phyloP scores from a whole-genome alignment of 2,113 vertebrate genomes.

The Trachemys scripta region DNA sequence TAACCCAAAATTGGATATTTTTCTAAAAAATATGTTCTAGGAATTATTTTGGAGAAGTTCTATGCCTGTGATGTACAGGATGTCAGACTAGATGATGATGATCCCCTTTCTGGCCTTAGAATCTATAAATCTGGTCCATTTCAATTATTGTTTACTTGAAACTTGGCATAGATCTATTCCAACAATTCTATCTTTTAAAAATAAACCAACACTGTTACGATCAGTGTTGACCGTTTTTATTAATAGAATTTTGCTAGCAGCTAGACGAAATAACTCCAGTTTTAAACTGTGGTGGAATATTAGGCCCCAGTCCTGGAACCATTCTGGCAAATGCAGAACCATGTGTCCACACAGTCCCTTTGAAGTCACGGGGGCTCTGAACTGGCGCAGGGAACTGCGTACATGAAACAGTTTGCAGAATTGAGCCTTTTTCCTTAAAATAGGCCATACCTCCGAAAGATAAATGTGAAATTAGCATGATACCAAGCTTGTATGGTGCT shows the following conservation, averaged over 20 bases:
- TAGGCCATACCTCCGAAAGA: rapidly evolving
- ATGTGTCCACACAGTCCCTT: neutral
- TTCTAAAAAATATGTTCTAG: neutral
- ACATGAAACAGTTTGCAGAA: neutral
- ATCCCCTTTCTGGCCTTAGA: neutral
- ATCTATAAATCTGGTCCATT: neutral
- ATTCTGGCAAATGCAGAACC: neutral
- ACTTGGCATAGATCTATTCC: neutral
- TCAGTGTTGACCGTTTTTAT: neutral
- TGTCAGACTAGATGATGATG: neutral
- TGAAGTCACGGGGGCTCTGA: neutral
- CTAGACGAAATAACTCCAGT: neutral
- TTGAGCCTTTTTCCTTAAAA: rapidly evolving
- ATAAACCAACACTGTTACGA: rapidly evolving
- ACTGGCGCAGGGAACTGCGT: neutral
- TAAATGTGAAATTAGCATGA: neutral
- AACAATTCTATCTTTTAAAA: neutral
- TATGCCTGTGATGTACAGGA: neutral
- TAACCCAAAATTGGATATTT: neutral
- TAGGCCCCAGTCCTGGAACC: neutral
- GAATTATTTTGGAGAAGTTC: neutral
- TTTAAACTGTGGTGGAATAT: neutral
- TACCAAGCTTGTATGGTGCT: rapidly evolving
- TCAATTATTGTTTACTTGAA: neutral
- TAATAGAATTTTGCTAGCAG: neutral